Conservation (phyloP, 1,140 invertebrate species). For the Zophobas atratus region DNA sequence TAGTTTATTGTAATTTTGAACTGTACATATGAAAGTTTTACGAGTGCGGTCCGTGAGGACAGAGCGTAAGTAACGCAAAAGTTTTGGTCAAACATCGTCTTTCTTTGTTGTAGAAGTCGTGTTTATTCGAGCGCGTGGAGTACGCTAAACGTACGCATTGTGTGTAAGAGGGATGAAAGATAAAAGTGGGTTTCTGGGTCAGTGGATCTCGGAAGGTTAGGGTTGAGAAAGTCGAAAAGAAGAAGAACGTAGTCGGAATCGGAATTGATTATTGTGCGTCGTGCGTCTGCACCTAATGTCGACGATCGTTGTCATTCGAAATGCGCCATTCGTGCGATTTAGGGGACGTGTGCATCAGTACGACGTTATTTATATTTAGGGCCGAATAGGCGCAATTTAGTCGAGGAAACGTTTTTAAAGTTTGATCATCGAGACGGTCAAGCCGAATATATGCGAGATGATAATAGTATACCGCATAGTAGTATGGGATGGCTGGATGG, state of each 20-base stretch:
- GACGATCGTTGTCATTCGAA: constrained; percentile 3
- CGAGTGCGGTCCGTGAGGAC: too few relatives aligned
- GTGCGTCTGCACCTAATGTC: not conserved
- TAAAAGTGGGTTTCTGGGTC: constrained; percentile 2
- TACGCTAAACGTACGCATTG: not conserved
- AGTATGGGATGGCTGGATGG: too few relatives aligned
- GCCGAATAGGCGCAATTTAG: constrained; percentile 22
- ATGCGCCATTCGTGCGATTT: constrained; percentile 33
- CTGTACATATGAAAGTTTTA: too few relatives aligned
- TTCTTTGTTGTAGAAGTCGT: too few relatives aligned
- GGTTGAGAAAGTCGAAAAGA: constrained; percentile 2
- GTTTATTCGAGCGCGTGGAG: too few relatives aligned
- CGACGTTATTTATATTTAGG: constrained; percentile 41
- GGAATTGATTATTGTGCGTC: constrained; percentile 31
- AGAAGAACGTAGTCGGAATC: not conserved
- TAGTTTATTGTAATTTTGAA: too few relatives aligned
- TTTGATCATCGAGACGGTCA: not conserved
- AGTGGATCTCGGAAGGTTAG: not conserved
- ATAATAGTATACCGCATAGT: too few relatives aligned
- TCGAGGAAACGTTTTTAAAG: not conserved
- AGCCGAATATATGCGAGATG: too few relatives aligned
- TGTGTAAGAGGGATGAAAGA: not conserved
- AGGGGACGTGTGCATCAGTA: constrained; percentile 41
- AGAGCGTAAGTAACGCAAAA: too few relatives aligned
- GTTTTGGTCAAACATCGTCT: too few relatives aligned